phyloP scores from a whole-genome alignment of 2,888 invertebrate genomes.

The Athripsodes cinereus region DNA sequence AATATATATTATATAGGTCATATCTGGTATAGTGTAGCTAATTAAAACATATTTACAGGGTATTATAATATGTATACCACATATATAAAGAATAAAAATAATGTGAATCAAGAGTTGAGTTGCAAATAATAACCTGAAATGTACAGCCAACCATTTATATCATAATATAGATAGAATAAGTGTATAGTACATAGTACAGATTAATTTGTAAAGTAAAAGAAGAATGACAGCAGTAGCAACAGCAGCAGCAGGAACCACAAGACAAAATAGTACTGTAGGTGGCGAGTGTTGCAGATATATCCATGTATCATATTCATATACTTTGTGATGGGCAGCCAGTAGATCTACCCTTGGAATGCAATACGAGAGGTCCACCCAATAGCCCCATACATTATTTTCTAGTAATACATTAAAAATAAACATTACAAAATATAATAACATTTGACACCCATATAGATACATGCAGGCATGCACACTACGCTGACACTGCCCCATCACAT shows the following conservation, averaged over 20 bases:
- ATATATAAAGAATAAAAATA: neutral
- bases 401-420: neutral
- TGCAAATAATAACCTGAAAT: neutral
- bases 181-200: too few species aligned
- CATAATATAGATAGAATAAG: too few species aligned
- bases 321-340: neutral
- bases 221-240: too few species aligned
- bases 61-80: neutral
- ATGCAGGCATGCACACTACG: neutral
- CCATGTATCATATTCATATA: neutral
- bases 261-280: too few species aligned
- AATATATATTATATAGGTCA: neutral
- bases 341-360: conserved; percentile 2
- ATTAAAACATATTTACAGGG: conserved; percentile 1
- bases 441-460: neutral
- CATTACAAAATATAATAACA: neutral
- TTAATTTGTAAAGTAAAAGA: neutral
- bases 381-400: neutral
- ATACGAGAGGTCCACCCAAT: neutral
- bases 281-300: neutral
- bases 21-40: neutral
- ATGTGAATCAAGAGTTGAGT: neutral
- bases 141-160: too few species aligned
- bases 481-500: neutral
- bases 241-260: too few species aligned